Percentiles rank a stretch among this genome's conserved stretches.
Evolutionary conservation across 2,797 vertebrate species (phyloP).

Genomic region (Sebastiscus albofasciatus): DNA sequence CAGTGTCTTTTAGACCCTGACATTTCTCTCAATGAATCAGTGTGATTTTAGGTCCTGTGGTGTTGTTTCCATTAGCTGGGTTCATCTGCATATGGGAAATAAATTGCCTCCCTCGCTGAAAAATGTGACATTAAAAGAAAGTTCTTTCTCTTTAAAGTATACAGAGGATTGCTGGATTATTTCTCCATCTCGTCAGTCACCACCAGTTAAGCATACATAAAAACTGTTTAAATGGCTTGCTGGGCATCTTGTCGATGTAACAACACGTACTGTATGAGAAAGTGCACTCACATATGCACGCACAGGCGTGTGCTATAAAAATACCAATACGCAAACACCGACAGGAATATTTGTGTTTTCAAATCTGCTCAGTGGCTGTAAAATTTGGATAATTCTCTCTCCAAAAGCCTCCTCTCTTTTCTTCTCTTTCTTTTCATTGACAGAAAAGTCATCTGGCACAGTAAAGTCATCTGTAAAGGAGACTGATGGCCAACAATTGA

Average conservation of each 20-base stretch:
- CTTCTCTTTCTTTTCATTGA: slow-evolving; percentile 64
- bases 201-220: neutral
- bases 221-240: neutral
- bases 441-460: slow-evolving; percentile 65
- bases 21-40: slow-evolving; percentile 53
- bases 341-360: neutral
- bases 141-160: slow-evolving; percentile 2
- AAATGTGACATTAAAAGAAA: slow-evolving; percentile 28
- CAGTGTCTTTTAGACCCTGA: slow-evolving; percentile 40
- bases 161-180: neutral
- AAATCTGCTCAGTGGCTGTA: slow-evolving; percentile 32
- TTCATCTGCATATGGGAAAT: slow-evolving; percentile 46
- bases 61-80: slow-evolving; percentile 44
- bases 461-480: slow-evolving; percentile 71
- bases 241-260: neutral
- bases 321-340: neutral
- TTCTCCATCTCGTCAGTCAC: slow-evolving; percentile 1
- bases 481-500: slow-evolving; percentile 79
- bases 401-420: slow-evolving; percentile 41
- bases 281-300: neutral
- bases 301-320: slow-evolving; percentile 2
- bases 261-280: neutral
- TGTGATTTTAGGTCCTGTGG: slow-evolving; percentile 48
- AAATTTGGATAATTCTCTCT: slow-evolving; percentile 51
- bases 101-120: slow-evolving; percentile 18